Percentiles rank a stretch among this genome's conserved stretches.
Conservation (phyloP, 2,797 vertebrate species). For the Etheostoma perlongum region DNA sequence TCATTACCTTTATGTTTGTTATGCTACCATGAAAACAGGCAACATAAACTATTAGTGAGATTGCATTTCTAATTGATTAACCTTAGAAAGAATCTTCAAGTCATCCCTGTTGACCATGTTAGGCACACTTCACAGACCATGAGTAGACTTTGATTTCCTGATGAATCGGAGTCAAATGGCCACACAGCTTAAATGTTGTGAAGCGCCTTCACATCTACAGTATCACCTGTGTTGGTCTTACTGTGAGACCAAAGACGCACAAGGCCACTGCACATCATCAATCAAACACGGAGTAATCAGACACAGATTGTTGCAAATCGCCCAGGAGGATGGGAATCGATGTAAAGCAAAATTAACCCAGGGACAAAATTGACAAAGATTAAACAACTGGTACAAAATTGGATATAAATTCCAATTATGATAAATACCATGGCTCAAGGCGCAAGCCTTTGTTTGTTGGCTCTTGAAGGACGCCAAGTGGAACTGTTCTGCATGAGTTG, state of each 20-base stretch:
- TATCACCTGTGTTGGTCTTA: conserved; percentile 18
- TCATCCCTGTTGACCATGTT: conserved; percentile 35
- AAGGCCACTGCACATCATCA: conserved; percentile 66
- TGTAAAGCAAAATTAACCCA: conserved; percentile 76
- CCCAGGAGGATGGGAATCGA: conserved; percentile 74
- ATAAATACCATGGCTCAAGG: conserved; percentile 62
- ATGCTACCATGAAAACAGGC: conserved; percentile 43
- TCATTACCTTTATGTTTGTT: conserved; percentile 50
- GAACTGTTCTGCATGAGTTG: conserved; percentile 49
- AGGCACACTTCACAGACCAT: conserved; percentile 23
- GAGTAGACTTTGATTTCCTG: conserved; percentile 5
- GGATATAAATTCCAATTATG: conserved; percentile 71
- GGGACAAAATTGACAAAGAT: conserved; percentile 75
- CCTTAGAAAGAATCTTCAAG: conserved; percentile 36
- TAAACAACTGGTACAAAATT: conserved; percentile 68
- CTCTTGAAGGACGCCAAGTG: conserved; percentile 44
- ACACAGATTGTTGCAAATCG: conserved; percentile 73
- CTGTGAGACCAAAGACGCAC: conserved; percentile 32
- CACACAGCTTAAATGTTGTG: neutral
- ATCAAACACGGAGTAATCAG: conserved; percentile 71
- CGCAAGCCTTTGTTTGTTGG: conserved; percentile 48
- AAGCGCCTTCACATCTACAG: conserved; percentile 7
- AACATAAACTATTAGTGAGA: conserved; percentile 45
- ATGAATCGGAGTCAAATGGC: conserved; percentile 6
- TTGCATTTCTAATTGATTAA: conserved; percentile 55